Percentiles rank a stretch among this genome's conserved stretches.
These are phyloP conservation scores for Dichetophora obliterata DNA, from an alignment of 2,888 invertebrate genomes.

Conservation along the genomic window DNA sequence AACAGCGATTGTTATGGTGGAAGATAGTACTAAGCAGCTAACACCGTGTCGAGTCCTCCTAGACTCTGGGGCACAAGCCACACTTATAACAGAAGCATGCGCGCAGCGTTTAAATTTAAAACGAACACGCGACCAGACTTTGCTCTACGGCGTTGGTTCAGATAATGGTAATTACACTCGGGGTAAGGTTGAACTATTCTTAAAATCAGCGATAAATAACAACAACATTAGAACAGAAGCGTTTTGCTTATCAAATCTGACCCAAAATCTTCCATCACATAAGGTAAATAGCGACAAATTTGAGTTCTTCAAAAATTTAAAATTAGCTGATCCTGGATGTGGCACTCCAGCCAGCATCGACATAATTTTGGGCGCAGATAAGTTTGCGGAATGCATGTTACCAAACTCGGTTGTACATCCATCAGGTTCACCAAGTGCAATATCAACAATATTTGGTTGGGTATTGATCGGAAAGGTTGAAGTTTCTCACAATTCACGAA, in stretches of 20 bases:
- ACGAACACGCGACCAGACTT: constrained; percentile 34
- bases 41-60: constrained; percentile 42
- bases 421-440: constrained; percentile 39
- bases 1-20: not conserved
- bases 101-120: constrained; percentile 38
- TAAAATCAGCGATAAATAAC: not conserved
- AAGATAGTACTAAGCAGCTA: not conserved
- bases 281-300: constrained; percentile 12
- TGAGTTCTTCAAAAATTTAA: constrained; percentile 24
- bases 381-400: constrained; percentile 35
- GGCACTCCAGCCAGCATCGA: constrained; percentile 29
- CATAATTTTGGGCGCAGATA: constrained; percentile 39
- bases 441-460: constrained; percentile 45
- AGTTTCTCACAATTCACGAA: no score
- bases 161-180: constrained; percentile 18
- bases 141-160: constrained; percentile 40
- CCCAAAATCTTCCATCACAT: constrained; percentile 35
- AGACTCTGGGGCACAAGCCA: constrained; percentile 43
- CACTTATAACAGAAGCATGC: constrained; percentile 41
- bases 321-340: constrained; percentile 38
- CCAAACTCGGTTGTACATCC: constrained; percentile 33
- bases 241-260: not conserved
- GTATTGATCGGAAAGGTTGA: constrained; percentile 34
- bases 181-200: constrained; percentile 34
- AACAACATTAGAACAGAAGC: not conserved